phyloP scores from a whole-genome alignment of 2,113 vertebrate genomes.

The Tamias sibiricus region DNA sequence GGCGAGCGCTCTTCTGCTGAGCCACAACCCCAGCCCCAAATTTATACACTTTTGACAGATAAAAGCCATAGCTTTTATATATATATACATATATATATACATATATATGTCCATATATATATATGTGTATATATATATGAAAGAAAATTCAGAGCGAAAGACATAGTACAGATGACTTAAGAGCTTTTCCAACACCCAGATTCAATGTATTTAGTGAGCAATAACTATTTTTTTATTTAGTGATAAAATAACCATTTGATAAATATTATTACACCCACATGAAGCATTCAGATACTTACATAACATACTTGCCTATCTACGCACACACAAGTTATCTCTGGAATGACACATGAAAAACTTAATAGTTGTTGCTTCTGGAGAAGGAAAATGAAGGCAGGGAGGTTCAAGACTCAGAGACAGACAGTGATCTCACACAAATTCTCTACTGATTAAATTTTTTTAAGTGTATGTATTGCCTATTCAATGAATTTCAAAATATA shows the following conservation, averaged over 20 bases:
- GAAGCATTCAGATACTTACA: not conserved
- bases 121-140: not conserved
- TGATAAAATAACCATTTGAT: slow-evolving; percentile 17
- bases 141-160: slow-evolving; percentile 31
- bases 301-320: not conserved
- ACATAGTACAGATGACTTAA: not conserved
- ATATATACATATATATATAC: too few species aligned
- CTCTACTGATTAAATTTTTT: not conserved
- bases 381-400: not conserved
- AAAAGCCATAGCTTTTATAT: not conserved
- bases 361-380: not conserved
- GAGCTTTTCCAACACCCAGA: slow-evolving; percentile 22
- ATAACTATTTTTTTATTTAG: not conserved
- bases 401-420: not conserved
- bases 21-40: too few species aligned
- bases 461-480: not conserved
- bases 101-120: too few species aligned
- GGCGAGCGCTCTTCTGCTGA: too few species aligned
- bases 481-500: slow-evolving; percentile 12
- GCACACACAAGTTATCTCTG: not conserved
- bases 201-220: not conserved
- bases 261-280: not conserved
- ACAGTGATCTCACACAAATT: not conserved
- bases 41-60: not conserved
- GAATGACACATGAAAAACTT: not conserved